phyloP scores from a whole-genome alignment of 2,113 vertebrate species.

The Lanius collurio region DNA sequence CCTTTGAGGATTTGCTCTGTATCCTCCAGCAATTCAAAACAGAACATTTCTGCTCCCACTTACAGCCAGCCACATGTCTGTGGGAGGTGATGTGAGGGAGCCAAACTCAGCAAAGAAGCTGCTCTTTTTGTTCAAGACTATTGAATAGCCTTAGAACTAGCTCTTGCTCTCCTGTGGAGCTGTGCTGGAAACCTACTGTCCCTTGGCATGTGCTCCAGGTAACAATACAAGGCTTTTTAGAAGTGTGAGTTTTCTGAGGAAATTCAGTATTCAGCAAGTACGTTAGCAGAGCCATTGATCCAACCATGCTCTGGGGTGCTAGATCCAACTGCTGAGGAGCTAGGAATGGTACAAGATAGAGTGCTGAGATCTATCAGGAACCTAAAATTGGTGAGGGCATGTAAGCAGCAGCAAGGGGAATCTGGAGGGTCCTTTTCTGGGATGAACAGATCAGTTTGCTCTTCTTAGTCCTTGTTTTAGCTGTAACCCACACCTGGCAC shows the following conservation, averaged over 20 bases:
- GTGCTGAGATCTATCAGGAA: neutral
- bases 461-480: neutral
- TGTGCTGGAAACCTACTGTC: neutral
- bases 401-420: neutral
- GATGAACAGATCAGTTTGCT: neutral
- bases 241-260: neutral
- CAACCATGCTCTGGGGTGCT: neutral
- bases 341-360: neutral
- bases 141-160: neutral
- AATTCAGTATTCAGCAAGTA: neutral
- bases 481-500: neutral
- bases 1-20: neutral
- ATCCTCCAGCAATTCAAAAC: neutral
- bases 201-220: neutral
- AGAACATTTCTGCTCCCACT: neutral
- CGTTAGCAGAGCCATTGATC: rapidly evolving
- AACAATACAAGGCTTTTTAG: neutral
- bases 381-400: neutral
- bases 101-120: neutral
- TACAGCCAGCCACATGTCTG: neutral
- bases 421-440: neutral
- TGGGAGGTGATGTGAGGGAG: neutral
- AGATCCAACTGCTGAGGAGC: neutral
- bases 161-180: neutral
- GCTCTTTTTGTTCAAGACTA: neutral